Conservation (phyloP, 1,140 invertebrate genomes). For the Oryzaephilus surinamensis region DNA sequence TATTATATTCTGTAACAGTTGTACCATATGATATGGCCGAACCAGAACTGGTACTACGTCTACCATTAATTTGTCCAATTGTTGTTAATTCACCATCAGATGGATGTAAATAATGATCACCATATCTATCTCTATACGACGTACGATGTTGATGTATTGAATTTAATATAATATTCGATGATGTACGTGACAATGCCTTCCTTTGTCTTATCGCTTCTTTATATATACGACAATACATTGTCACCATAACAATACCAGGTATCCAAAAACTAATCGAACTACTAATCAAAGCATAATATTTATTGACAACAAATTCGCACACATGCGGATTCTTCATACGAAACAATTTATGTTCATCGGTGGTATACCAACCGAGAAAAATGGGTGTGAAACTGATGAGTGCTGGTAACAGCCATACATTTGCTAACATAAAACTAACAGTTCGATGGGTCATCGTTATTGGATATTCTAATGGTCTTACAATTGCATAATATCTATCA, state of each 20-base stretch:
- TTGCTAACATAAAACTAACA: slow-evolving; percentile 71
- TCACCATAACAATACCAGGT: slow-evolving; percentile 88
- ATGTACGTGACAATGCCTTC: slow-evolving; percentile 69
- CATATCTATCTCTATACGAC: slow-evolving; percentile 46
- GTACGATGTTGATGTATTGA: slow-evolving; percentile 69
- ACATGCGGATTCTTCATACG: slow-evolving; percentile 59
- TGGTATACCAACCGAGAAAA: slow-evolving; percentile 87
- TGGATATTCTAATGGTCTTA: slow-evolving; percentile 78
- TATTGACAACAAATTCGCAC: slow-evolving; percentile 82
- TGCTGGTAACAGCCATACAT: slow-evolving; percentile 84
- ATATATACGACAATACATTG: slow-evolving; percentile 84
- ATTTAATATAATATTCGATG: slow-evolving; percentile 70
- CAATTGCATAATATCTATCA: slow-evolving; percentile 85
- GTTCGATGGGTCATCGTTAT: slow-evolving; percentile 74
- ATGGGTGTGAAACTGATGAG: slow-evolving; percentile 93
- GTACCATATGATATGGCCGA: slow-evolving; percentile 33
- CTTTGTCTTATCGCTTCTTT: slow-evolving; percentile 82
- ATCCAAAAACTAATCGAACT: slow-evolving; percentile 93
- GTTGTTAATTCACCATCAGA: slow-evolving; percentile 44
- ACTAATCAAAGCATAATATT: slow-evolving; percentile 79
- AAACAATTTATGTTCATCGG: slow-evolving; percentile 60
- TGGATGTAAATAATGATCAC: slow-evolving; percentile 55
- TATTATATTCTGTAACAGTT: slow-evolving; percentile 30
- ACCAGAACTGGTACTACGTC: slow-evolving; percentile 35
- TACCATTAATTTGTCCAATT: slow-evolving; percentile 32